A percentile compares a stretch with the other conserved stretches of the same genome.
These are phyloP conservation scores for Pampusana beccarii DNA, from an alignment of 2,113 vertebrate genomes.

Conservation along the genomic window DNA sequence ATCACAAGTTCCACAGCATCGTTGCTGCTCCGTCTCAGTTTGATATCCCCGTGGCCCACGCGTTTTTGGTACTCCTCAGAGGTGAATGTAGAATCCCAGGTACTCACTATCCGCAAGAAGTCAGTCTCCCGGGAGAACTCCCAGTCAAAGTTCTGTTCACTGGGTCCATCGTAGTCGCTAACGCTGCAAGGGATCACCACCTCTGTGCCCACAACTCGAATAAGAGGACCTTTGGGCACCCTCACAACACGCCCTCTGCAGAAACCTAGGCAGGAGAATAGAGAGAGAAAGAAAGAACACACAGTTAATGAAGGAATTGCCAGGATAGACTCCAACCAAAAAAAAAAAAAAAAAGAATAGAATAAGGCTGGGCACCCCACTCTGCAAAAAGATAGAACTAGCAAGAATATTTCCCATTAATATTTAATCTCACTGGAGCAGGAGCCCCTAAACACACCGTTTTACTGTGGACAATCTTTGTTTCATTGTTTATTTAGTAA, in stretches of 20 bases:
- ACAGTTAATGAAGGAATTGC: background rate
- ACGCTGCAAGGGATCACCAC: conserved; percentile 89
- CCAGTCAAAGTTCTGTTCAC: conserved; percentile 96
- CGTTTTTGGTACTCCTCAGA: conserved; percentile 76
- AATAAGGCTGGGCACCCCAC: background rate
- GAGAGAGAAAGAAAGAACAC: background rate
- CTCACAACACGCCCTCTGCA: conserved; percentile 84
- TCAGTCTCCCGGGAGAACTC: conserved; percentile 66
- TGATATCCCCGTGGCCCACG: conserved; percentile 78
- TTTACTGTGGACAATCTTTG: background rate
- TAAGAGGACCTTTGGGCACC: conserved; percentile 84
- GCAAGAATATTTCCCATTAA: background rate
- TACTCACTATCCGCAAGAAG: conserved; percentile 83
- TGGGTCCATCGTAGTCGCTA: conserved; percentile 86
- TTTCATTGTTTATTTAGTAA: background rate
- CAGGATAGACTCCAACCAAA: background rate
- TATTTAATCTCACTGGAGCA: background rate
- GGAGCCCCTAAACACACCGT: background rate
- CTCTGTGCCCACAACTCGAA: conserved; percentile 85
- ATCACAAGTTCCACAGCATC: conserved; percentile 86
- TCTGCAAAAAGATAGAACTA: background rate
- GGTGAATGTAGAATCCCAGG: conserved; percentile 84
- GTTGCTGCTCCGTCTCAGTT: conserved; percentile 77
- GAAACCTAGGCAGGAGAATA: conserved; percentile 64
- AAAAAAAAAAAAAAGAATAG: no score